Percentiles rank a stretch among this genome's conserved stretches.
Conservation (phyloP, 1,140 invertebrate species). For the Orius insidiosus region DNA sequence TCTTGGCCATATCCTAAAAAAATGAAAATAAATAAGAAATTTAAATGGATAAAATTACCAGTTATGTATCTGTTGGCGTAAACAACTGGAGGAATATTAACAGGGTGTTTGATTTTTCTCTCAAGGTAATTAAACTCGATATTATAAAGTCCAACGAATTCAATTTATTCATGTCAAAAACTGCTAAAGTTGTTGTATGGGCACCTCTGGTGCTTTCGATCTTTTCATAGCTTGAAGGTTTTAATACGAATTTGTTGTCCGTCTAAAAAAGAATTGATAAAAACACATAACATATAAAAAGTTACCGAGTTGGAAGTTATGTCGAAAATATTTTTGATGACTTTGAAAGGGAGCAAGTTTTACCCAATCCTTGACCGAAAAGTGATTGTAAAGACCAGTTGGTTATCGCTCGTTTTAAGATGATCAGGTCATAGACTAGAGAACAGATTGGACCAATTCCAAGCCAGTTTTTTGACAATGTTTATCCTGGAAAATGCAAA, state of each 20-base stretch:
- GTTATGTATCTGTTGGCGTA: slow-evolving; percentile 66
- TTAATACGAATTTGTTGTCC: slow-evolving; percentile 26
- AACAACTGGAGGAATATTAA: slow-evolving; percentile 45
- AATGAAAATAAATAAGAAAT: slow-evolving; percentile 1
- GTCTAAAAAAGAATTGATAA: slow-evolving; percentile 17
- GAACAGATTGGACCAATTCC: slow-evolving; percentile 72
- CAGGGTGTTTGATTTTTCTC: slow-evolving; percentile 27
- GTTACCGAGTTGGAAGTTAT: slow-evolving; percentile 37
- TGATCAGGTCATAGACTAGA: slow-evolving; percentile 65
- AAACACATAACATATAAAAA: neutral
- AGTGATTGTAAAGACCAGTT: slow-evolving; percentile 76
- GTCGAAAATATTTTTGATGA: slow-evolving; percentile 67
- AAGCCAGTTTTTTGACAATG: slow-evolving; percentile 45
- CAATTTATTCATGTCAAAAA: slow-evolving; percentile 43
- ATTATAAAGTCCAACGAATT: slow-evolving; percentile 42
- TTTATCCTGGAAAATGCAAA: slow-evolving; percentile 27
- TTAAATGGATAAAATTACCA: slow-evolving; percentile 29
- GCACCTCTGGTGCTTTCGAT: slow-evolving; percentile 45
- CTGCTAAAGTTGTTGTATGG: slow-evolving; percentile 39
- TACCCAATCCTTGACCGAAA: slow-evolving; percentile 65
- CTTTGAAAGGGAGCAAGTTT: slow-evolving; percentile 59
- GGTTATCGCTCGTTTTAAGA: slow-evolving; percentile 33
- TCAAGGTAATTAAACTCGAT: slow-evolving; percentile 36
- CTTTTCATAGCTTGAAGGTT: slow-evolving; percentile 34
- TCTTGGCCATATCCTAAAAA: slow-evolving; percentile 45